Conservation (phyloP, 2,113 vertebrate genomes). For the Antigone vipio region DNA sequence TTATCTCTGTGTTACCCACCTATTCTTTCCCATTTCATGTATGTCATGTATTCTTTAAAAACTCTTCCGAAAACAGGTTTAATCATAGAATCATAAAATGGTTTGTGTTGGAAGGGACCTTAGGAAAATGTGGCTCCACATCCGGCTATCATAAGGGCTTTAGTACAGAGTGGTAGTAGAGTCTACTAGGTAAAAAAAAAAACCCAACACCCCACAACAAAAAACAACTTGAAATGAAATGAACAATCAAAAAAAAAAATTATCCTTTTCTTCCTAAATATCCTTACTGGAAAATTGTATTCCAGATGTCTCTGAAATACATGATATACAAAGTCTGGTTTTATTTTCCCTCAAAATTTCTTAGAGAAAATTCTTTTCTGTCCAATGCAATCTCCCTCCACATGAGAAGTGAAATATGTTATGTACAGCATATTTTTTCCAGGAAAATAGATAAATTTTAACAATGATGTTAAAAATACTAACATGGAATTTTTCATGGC, state of each 20-base stretch:
- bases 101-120: too few relatives aligned
- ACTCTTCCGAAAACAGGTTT: not conserved
- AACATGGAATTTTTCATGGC: not conserved
- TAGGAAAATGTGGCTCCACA: not conserved
- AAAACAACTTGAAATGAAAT: not conserved
- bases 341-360: not conserved
- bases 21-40: not conserved
- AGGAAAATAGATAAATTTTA: not conserved
- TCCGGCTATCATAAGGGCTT: not conserved
- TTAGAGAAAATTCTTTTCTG: not conserved
- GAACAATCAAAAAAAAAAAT: accelerated
- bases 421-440: not conserved
- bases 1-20: not conserved
- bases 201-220: too few relatives aligned
- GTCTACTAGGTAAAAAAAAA: not conserved
- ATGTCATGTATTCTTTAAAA: not conserved
- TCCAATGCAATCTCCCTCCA: not conserved
- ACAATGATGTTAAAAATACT: not conserved
- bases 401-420: accelerated
- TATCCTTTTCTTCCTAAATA: not conserved
- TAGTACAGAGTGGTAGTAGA: not conserved
- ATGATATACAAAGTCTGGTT: not conserved
- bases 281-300: not conserved
- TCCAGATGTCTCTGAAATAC: not conserved
- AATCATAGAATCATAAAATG: not conserved